Evolutionary conservation across 2,797 vertebrate genomes (phyloP), one percentile per base, ranked within the genome.

Genomic region (Siniperca scherzeri): DNA sequence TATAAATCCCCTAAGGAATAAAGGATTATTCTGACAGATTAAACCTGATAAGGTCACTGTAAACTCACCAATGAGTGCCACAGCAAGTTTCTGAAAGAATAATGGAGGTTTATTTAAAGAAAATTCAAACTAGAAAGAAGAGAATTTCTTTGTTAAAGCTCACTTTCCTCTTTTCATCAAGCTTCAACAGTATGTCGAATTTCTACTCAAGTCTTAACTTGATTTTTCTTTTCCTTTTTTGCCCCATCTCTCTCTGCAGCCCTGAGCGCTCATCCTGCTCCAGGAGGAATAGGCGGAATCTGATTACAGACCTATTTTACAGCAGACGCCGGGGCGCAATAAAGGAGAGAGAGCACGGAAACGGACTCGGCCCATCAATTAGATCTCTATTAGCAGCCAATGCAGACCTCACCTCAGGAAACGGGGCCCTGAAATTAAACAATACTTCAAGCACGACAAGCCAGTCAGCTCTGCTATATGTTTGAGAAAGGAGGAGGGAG

Each of bases 351-450:
- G 96, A 97, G 97, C 96, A 96, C 96, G 97, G 97, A 99, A 99
- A 98, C 97, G 96, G 97, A 96, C 97, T 98, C 96, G 95, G 94
- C 97, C 97, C 98, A 98, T 99, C 98, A 99, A 99, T 99, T 99
- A 99, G 97, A 97, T 97, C 97, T 97, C 98, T 98, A 99, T 99
- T 98, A 99, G 98, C 98, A 98, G 97, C 97, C 97, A 93, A 95
- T 96, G 97, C 97, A 96, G 97, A 97, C 96, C 96, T 97, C 97
- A 96, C 97, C 97, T 96, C 97, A 97, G 98, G 97, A 98, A 97
- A 98, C 96, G 94, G 94, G 88, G 88, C 91, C 85, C 94, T 91
- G 91, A 96, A 97, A 97, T 97, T 96, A 97, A 97, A 97, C 96
- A 96, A 97, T 97, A 97, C 94, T 96, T 97, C 95, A 96, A 97